A percentile compares a stretch with the other conserved stretches of the same genome.
phyloP scores from a whole-genome alignment of 1,140 invertebrate genomes.

The Ostrea denselamellosa region DNA sequence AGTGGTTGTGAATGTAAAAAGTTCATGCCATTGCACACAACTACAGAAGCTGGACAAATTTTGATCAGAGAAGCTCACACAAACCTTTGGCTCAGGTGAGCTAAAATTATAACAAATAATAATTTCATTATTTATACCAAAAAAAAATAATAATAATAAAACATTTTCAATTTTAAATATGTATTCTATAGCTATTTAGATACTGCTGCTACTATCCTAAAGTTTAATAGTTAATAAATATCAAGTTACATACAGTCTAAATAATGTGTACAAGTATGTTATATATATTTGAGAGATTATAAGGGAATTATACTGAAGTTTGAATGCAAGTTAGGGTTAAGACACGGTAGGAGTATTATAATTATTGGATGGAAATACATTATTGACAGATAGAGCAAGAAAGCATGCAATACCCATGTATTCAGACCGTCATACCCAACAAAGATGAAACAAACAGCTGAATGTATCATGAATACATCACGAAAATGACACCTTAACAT shows the following conservation, averaged over 20 bases:
- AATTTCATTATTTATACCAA: too few species aligned
- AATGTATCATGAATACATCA: background rate
- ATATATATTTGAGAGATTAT: background rate
- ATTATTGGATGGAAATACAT: background rate
- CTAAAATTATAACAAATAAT: too few species aligned
- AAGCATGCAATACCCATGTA: constrained; percentile 4
- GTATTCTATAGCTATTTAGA: background rate
- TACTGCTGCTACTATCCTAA: constrained; percentile 8
- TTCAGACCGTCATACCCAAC: background rate
- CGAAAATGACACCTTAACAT: background rate
- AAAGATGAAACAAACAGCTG: constrained; percentile 23
- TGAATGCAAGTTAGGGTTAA: background rate
- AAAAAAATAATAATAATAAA: background rate
- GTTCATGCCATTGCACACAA: too few species aligned
- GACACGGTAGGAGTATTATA: background rate
- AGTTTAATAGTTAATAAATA: background rate
- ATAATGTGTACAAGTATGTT: background rate
- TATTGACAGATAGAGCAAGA: background rate
- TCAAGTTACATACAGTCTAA: background rate
- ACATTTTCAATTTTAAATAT: background rate
- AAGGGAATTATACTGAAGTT: background rate
- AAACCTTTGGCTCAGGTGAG: too few species aligned
- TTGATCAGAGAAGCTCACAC: too few species aligned
- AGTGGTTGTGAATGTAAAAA: too few species aligned
- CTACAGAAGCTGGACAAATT: too few species aligned